A percentile compares a stretch with the other conserved stretches of the same genome.
phyloP scores from a whole-genome alignment of 2,888 invertebrate genomes.

The Salpingus planirostris region DNA sequence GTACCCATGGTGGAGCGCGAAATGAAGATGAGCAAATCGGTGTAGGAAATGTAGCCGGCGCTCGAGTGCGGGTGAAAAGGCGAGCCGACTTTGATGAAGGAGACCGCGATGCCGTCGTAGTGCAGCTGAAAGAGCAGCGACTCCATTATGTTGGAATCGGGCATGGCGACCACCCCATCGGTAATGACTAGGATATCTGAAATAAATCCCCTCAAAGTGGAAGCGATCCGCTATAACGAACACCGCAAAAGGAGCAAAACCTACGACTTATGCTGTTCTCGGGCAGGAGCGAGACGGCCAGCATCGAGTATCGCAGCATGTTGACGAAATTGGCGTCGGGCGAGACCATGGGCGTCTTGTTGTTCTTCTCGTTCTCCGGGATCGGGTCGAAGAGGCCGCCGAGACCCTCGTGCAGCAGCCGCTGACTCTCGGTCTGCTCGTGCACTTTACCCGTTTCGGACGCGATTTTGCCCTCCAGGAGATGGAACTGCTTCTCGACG shows the following conservation, averaged over 20 bases:
- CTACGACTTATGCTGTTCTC: conserved; percentile 66
- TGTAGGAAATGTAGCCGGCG: conserved; percentile 62
- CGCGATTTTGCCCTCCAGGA: conserved; percentile 53
- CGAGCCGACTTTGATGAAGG: conserved; percentile 64
- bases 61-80: conserved; percentile 57
- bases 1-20: conserved; percentile 67
- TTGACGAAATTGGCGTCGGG: conserved; percentile 67
- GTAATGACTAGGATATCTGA: conserved; percentile 63
- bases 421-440: conserved; percentile 46
- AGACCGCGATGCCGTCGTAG: conserved; percentile 63
- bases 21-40: conserved; percentile 66
- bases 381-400: conserved; percentile 47
- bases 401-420: conserved; percentile 43
- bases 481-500: conserved; percentile 49
- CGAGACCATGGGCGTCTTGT: conserved; percentile 49
- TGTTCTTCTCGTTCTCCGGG: conserved; percentile 38
- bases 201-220: conserved; percentile 19
- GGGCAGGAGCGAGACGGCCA: conserved; percentile 64
- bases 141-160: conserved; percentile 65
- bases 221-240: too few relatives aligned
- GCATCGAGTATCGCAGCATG: conserved; percentile 66
- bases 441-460: conserved; percentile 47
- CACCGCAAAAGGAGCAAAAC: conserved; percentile 25
- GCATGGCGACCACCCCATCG: conserved; percentile 64
- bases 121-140: conserved; percentile 62